These are phyloP conservation scores for Osmerus eperlanus DNA, from an alignment of 2,113 vertebrate genomes.

Conservation along the genomic window DNA sequence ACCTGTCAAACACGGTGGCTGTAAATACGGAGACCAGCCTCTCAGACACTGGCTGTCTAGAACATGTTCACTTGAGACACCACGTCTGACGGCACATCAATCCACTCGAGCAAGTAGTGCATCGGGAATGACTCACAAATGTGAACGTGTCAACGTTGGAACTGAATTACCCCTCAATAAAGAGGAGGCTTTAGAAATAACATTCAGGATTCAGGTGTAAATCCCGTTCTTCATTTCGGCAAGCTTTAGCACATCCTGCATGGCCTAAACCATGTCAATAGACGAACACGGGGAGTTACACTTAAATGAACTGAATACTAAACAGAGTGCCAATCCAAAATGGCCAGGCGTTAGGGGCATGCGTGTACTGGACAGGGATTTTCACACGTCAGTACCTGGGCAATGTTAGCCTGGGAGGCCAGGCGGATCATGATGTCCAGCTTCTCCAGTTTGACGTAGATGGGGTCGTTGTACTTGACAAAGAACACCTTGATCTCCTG, in stretches of 20 bases:
- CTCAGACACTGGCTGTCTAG: neutral
- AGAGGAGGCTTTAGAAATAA: neutral
- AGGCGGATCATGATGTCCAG: constrained; percentile 99
- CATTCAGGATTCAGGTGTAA: neutral
- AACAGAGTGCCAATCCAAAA: no score
- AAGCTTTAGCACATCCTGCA: no score
- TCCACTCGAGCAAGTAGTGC: no score
- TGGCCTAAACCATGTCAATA: neutral
- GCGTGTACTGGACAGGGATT: neutral
- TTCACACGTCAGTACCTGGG: constrained; percentile 78
- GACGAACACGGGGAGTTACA: no score
- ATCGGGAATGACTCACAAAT: no score
- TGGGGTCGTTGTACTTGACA: constrained; percentile 98
- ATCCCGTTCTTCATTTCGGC: no score
- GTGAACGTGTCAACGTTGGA: neutral
- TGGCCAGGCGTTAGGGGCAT: no score
- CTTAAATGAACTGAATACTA: no score
- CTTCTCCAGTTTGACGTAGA: constrained; percentile 98
- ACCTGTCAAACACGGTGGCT: neutral
- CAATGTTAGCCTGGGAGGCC: constrained; percentile 97
- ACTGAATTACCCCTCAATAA: no score
- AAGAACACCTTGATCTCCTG: constrained; percentile 99
- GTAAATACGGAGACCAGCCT: neutral
- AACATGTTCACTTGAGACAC: neutral
- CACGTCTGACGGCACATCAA: neutral